A percentile compares a stretch with the other conserved stretches of the same genome.
Conservation (phyloP, 2,113 vertebrate species). For the Brachypteracias leptosomus region DNA sequence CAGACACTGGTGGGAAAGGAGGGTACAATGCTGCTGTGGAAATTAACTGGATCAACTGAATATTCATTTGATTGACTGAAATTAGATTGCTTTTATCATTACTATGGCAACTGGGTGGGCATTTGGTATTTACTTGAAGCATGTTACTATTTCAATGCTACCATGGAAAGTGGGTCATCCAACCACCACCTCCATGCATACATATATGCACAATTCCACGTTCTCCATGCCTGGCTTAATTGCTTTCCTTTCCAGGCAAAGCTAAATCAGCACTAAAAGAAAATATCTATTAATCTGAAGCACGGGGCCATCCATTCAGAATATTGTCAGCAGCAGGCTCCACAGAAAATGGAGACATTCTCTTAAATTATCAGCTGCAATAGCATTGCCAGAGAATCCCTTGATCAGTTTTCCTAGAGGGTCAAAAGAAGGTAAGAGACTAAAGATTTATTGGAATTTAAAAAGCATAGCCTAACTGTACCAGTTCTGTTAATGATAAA, state of each 20-base stretch:
- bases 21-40: background rate
- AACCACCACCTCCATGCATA: background rate
- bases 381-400: background rate
- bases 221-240: background rate
- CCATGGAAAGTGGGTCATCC: background rate
- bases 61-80: constrained; percentile 28
- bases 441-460: background rate
- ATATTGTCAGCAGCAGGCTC: background rate
- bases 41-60: background rate
- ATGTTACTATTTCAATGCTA: background rate
- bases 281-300: constrained; percentile 23
- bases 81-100: background rate
- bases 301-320: background rate
- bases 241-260: constrained; percentile 40
- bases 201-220: background rate
- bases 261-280: constrained; percentile 26
- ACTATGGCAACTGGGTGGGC: constrained; percentile 23
- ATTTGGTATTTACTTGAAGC: constrained; percentile 10
- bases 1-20: background rate
- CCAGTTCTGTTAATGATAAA: background rate
- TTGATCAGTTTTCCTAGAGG: background rate
- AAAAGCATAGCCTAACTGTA: background rate
- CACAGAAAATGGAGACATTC: background rate
- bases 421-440: background rate
- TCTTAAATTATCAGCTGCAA: background rate